These are phyloP conservation scores for Zosterops japonicus DNA, from an alignment of 2,113 vertebrate genomes.

Conservation along the genomic window DNA sequence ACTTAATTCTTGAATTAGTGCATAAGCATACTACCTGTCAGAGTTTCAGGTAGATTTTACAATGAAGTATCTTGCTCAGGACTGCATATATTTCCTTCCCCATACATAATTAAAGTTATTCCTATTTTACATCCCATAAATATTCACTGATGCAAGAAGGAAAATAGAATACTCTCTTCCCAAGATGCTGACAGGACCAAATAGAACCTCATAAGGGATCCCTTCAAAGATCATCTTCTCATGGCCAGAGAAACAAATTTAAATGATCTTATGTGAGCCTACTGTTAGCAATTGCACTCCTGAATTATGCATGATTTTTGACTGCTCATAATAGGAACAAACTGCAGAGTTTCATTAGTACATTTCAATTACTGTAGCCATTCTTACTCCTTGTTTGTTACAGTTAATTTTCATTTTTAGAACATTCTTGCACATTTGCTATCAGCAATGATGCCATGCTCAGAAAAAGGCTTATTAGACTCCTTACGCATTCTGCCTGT, in stretches of 20 bases:
- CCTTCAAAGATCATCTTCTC: constrained; percentile 57
- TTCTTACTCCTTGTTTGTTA: neutral
- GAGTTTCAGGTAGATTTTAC: neutral
- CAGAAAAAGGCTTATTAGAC: neutral
- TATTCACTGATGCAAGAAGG: constrained; percentile 40
- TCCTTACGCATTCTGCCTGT: neutral
- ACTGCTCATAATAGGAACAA: constrained; percentile 36
- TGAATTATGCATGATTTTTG: constrained; percentile 53
- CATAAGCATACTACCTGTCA: neutral
- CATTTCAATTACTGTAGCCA: constrained; percentile 35
- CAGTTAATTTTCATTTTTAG: constrained; percentile 13
- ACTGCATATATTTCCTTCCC: neutral
- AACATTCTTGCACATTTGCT: neutral
- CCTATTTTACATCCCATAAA: constrained; percentile 44
- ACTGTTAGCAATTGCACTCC: neutral
- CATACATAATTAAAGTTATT: constrained; percentile 62
- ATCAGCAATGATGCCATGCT: neutral
- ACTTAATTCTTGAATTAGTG: neutral
- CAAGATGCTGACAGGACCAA: neutral
- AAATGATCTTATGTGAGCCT: constrained; percentile 26
- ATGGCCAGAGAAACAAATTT: constrained; percentile 28
- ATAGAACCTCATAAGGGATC: constrained; percentile 34
- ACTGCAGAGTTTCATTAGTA: constrained; percentile 39
- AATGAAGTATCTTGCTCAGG: constrained; percentile 10
- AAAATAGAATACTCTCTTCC: constrained; percentile 17